A percentile compares a stretch with the other conserved stretches of the same genome.
These are phyloP conservation scores for Penaeus monodon DNA, from an alignment of 2,888 invertebrate genomes.

Conservation along the genomic window DNA sequence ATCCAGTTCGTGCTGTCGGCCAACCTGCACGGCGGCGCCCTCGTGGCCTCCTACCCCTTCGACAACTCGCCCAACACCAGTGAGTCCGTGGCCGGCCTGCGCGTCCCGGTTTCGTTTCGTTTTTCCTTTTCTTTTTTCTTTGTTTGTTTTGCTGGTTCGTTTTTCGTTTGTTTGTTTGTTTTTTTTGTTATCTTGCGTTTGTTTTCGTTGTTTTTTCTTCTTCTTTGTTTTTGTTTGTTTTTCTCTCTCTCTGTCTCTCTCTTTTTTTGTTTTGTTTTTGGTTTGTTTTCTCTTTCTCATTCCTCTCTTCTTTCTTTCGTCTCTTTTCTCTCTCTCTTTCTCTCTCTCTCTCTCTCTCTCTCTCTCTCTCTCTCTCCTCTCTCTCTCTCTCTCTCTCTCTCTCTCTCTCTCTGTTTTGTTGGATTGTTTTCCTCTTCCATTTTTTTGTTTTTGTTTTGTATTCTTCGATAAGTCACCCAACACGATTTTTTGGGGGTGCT, in stretches of 20 bases:
- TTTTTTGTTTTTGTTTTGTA: too few relatives aligned
- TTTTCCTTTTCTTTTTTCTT: too few relatives aligned
- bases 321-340: neutral
- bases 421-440: too few relatives aligned
- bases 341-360: neutral
- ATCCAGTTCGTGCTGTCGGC: slow-evolving; percentile 94
- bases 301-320: neutral
- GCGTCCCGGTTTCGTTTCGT: too few relatives aligned
- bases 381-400: neutral
- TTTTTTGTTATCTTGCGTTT: too few relatives aligned
- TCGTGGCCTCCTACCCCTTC: slow-evolving; percentile 97
- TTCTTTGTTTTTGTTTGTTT: neutral
- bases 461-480: too few relatives aligned
- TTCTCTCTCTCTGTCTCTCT: neutral
- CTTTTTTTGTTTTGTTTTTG: neutral
- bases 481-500: too few relatives aligned
- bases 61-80: slow-evolving; percentile 91
- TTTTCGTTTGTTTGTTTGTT: neutral
- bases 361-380: neutral
- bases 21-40: slow-evolving; percentile 92
- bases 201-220: too few relatives aligned
- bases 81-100: too few relatives aligned
- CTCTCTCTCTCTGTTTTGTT: too few relatives aligned
- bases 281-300: too few relatives aligned
- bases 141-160: too few relatives aligned